phyloP scores from a whole-genome alignment of 2,113 vertebrate species.

The Cebidichthys violaceus region DNA sequence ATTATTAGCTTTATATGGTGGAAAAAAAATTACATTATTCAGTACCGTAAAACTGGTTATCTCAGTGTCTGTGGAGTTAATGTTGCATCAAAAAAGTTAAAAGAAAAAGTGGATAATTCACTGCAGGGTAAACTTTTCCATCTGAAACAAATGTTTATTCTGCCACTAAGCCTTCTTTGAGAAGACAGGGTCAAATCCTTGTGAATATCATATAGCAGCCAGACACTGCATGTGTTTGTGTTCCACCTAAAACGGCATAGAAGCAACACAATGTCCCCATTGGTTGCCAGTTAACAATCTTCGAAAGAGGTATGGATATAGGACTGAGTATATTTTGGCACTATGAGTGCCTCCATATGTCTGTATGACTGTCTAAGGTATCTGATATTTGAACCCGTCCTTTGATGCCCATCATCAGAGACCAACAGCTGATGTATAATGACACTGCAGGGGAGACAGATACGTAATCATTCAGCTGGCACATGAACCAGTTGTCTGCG shows the following conservation, averaged over 20 bases:
- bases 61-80: neutral
- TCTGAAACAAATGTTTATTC: slow-evolving; percentile 45
- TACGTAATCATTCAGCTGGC: neutral
- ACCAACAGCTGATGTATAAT: slow-evolving; percentile 64
- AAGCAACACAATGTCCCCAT: slow-evolving; percentile 2
- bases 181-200: slow-evolving; percentile 5
- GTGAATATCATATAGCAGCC: neutral
- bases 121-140: slow-evolving; percentile 11
- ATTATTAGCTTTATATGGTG: neutral
- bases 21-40: neutral
- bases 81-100: neutral
- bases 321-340: slow-evolving; percentile 17
- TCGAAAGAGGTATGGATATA: neutral
- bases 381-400: slow-evolving; percentile 32
- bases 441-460: slow-evolving; percentile 10
- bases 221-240: slow-evolving; percentile 12
- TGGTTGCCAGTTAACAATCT: neutral
- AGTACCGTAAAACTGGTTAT: neutral
- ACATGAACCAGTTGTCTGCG: slow-evolving; percentile 32
- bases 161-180: slow-evolving; percentile 13
- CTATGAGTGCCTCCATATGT: slow-evolving; percentile 23
- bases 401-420: slow-evolving; percentile 30
- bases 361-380: neutral
- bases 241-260: neutral
- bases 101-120: neutral